phyloP scores from a whole-genome alignment of 2,797 vertebrate species.

The Ctenosaura bakeri region DNA sequence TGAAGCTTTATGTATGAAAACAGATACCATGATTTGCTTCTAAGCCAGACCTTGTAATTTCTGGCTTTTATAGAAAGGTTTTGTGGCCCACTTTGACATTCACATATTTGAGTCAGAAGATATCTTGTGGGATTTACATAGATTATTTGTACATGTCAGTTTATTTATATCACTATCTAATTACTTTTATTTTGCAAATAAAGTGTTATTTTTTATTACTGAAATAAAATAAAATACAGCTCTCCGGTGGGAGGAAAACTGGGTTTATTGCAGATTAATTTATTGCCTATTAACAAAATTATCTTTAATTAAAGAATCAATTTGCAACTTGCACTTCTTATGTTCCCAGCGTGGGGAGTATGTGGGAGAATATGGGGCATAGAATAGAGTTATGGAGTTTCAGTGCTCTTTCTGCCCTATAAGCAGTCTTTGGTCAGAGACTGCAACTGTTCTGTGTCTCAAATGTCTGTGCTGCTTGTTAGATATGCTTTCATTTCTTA shows the following conservation, averaged over 20 bases:
- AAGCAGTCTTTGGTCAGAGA: neutral
- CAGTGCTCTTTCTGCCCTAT: neutral
- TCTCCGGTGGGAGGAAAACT: conserved; percentile 49
- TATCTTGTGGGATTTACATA: conserved; percentile 62
- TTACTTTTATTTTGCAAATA: conserved; percentile 79
- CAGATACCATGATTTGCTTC: conserved; percentile 60
- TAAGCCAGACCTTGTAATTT: conserved; percentile 65
- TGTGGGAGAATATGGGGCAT: neutral
- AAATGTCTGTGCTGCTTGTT: conserved; percentile 66
- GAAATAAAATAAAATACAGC: conserved; percentile 78
- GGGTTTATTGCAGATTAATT: conserved; percentile 3
- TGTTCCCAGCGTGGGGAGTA: neutral
- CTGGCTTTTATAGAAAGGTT: conserved; percentile 50
- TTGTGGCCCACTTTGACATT: conserved; percentile 66
- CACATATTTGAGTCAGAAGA: conserved; percentile 62
- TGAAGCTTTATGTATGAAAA: conserved; percentile 50
- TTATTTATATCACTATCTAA: conserved; percentile 75
- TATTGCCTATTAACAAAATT: conserved; percentile 19
- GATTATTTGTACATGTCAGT: conserved; percentile 71
- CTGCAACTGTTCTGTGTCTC: conserved; percentile 64
- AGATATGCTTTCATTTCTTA: conserved; percentile 64
- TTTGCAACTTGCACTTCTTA: neutral
- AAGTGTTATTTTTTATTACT: conserved; percentile 81
- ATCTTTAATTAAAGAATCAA: conserved; percentile 39
- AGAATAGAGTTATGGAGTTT: neutral